Percentiles rank a stretch among this genome's conserved stretches.
Evolutionary conservation across 2,797 vertebrate genomes (phyloP).

Genomic region (Leptodactylus fallax): DNA sequence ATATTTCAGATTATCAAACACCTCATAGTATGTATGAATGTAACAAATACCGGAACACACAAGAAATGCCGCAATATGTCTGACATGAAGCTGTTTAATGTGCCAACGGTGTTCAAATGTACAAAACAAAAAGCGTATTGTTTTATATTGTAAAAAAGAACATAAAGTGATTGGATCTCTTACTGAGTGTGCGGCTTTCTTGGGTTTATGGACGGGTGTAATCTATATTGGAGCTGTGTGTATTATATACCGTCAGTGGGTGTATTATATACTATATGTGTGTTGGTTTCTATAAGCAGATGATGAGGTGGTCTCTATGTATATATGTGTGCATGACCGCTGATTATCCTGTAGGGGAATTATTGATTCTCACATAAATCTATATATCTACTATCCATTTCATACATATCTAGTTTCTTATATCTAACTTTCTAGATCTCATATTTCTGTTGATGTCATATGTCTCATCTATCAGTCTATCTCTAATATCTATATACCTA

Average conservation of each 20-base stretch:
- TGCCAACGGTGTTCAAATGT: slow-evolving; percentile 84
- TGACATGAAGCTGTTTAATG: slow-evolving; percentile 75
- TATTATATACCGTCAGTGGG: too few relatives aligned
- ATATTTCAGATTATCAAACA: slow-evolving; percentile 34
- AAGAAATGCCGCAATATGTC: slow-evolving; percentile 54
- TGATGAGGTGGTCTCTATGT: background rate
- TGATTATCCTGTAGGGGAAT: background rate
- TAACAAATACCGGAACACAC: slow-evolving; percentile 47
- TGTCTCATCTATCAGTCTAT: background rate
- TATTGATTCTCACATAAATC: background rate
- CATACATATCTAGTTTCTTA: background rate
- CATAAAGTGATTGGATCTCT: slow-evolving; percentile 56
- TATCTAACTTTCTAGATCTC: background rate
- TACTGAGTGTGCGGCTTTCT: slow-evolving; percentile 3
- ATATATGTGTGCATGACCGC: background rate
- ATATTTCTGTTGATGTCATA: background rate
- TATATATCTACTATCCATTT: background rate
- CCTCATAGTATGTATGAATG: slow-evolving; percentile 61
- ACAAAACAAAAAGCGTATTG: slow-evolving; percentile 72
- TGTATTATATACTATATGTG: background rate
- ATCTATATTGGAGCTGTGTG: too few relatives aligned
- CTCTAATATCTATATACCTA: background rate
- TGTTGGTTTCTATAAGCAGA: background rate
- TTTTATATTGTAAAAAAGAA: slow-evolving; percentile 78
- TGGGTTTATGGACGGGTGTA: background rate